These are phyloP conservation scores for Eupeodes latifasciatus DNA, from an alignment of 2,888 invertebrate genomes.

Conservation along the genomic window DNA sequence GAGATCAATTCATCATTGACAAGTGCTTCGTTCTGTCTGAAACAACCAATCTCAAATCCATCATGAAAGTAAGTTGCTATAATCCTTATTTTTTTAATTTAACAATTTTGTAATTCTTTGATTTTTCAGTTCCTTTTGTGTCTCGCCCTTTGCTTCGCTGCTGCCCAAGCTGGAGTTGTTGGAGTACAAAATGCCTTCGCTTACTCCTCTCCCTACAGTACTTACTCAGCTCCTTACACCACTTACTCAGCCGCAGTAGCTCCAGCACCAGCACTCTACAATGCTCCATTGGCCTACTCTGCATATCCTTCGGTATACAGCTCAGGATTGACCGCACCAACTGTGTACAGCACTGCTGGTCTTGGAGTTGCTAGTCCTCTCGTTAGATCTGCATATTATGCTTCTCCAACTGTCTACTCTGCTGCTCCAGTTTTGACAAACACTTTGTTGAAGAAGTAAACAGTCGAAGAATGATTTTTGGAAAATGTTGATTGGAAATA, in stretches of 20 bases:
- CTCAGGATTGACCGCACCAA: conserved; percentile 37
- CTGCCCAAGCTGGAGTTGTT: conserved; percentile 59
- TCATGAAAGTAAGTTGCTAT: conserved; percentile 21
- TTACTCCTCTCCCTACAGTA: conserved; percentile 45
- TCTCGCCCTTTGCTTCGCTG: conserved; percentile 64
- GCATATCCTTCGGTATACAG: conserved; percentile 43
- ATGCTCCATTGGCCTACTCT: conserved; percentile 55
- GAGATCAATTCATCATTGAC: conserved; percentile 11
- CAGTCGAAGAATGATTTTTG: background rate
- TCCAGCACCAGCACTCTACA: conserved; percentile 46
- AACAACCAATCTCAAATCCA: background rate
- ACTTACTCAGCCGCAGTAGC: conserved; percentile 62
- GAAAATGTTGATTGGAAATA: background rate
- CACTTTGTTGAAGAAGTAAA: conserved; percentile 25
- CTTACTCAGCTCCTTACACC: conserved; percentile 56
- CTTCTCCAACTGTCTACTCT: conserved; percentile 42
- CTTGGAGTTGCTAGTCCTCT: conserved; percentile 36
- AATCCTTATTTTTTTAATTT: background rate
- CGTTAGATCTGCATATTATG: conserved; percentile 45
- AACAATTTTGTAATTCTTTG: background rate
- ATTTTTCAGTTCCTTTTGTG: conserved; percentile 55
- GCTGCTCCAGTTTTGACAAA: conserved; percentile 6
- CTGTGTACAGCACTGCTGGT: conserved; percentile 18
- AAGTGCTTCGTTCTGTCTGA: background rate
- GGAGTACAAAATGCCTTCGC: conserved; percentile 33